Conservation (phyloP, 2,888 invertebrate species). For the Trichogramma evanescens region DNA sequence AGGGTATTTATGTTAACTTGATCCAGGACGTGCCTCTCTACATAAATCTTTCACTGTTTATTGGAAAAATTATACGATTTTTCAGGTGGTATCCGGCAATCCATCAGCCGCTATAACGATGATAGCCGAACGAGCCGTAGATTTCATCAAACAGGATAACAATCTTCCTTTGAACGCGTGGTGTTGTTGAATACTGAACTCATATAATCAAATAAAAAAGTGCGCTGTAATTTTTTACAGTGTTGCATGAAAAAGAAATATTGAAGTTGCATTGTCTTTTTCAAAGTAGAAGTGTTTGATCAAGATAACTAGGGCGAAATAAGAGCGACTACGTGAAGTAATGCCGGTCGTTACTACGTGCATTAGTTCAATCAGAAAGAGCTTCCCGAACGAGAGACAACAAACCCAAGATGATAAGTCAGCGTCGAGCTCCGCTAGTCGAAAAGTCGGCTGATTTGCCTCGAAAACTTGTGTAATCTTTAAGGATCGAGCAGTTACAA, state of each 20-base stretch:
- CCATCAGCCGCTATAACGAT: constrained; percentile 54
- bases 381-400: no score
- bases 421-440: no score
- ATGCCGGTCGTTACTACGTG: no score
- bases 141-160: constrained; percentile 46
- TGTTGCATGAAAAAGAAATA: no score
- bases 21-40: background rate
- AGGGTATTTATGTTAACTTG: constrained; percentile 39
- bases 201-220: background rate
- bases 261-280: background rate
- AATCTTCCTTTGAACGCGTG: background rate
- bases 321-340: no score
- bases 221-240: background rate
- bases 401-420: no score
- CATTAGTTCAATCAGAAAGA: no score
- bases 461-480: background rate
- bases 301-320: background rate
- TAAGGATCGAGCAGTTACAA: background rate
- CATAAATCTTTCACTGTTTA: background rate
- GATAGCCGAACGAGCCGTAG: constrained; percentile 54
- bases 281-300: background rate
- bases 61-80: background rate
- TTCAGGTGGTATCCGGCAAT: constrained; percentile 48
- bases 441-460: no score
- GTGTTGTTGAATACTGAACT: background rate